Conservation (phyloP, 2,113 vertebrate species). For the Oreotrochilus melanogaster region DNA sequence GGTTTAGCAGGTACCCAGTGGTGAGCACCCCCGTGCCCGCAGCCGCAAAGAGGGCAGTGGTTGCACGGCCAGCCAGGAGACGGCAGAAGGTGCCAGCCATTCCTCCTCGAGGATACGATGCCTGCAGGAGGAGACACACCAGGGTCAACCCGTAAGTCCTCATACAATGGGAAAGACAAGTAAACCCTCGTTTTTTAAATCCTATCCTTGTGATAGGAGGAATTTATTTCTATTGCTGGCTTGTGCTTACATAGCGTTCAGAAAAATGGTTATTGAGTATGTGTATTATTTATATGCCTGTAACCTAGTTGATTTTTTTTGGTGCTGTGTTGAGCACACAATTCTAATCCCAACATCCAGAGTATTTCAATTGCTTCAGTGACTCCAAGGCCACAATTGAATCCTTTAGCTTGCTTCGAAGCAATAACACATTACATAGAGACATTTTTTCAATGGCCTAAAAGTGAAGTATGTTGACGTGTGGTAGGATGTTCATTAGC, state of each 20-base stretch:
- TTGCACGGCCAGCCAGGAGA: slow-evolving; percentile 84
- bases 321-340: neutral
- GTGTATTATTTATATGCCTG: neutral
- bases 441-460: neutral
- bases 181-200: neutral
- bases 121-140: slow-evolving; percentile 29
- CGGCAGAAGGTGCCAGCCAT: slow-evolving; percentile 89
- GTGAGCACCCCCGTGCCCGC: slow-evolving; percentile 83
- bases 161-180: neutral
- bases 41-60: slow-evolving; percentile 82
- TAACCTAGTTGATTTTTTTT: neutral
- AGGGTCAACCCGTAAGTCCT: neutral
- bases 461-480: neutral
- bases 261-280: neutral
- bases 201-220: neutral
- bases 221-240: neutral
- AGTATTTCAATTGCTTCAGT: neutral
- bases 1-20: slow-evolving; percentile 83
- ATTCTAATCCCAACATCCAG: neutral
- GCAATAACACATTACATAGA: neutral
- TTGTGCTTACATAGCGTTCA: neutral
- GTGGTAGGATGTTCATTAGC: neutral
- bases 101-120: neutral
- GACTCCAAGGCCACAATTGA: neutral
- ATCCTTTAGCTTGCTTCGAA: neutral